Evolutionary conservation across 2,888 invertebrate genomes (phyloP), one percentile per base, ranked within the genome.

Genomic region (Ctena decussata): DNA sequence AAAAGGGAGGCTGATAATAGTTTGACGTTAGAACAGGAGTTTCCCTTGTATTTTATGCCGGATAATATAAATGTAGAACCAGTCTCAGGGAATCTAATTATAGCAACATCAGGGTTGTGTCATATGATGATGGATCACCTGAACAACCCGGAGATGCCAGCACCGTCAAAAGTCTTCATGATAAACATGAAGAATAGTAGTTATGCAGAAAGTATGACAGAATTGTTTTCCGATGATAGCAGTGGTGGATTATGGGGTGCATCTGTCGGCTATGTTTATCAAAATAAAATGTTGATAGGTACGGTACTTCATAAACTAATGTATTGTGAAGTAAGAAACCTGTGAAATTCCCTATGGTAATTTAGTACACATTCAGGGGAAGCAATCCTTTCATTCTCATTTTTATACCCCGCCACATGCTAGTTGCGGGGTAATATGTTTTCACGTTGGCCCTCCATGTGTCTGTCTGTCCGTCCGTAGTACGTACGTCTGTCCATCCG

Each of bases 281-380:
- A 91, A 21, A 87, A 89, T 24, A 87, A 89, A 77, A 82, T 93
- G 86, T 80, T 93, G 21, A 84, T 93, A 53, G 93, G 92, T 11
- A 89, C 92, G 1, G 75, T 92, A 5, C 27, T 84, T n/a, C 85
- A 92, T 75, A 92, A 90, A 57, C 77, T 92, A 11, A 82, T 93
- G 49, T 83, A 85, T 18, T 93, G 93, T 88, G 89, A 92, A 78
- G 89, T 92, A 12, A 72, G 79, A 37, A 60, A 24, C 21, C 18
- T 57, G 12, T 15, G 21, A 46, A n/a, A n/a, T n/a, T n/a, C n/a
- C n/a, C n/a, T n/a, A n/a, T n/a, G n/a, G n/a, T n/a, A n/a, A n/a
- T n/a, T n/a, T n/a, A n/a, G n/a, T n/a, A n/a, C n/a, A n/a, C n/a
- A n/a, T n/a, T n/a, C n/a, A n/a, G n/a, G n/a, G n/a, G n/a, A n/a